These are phyloP conservation scores for Sapayoa aenigma DNA, from an alignment of 2,113 vertebrate genomes.

Conservation along the genomic window DNA sequence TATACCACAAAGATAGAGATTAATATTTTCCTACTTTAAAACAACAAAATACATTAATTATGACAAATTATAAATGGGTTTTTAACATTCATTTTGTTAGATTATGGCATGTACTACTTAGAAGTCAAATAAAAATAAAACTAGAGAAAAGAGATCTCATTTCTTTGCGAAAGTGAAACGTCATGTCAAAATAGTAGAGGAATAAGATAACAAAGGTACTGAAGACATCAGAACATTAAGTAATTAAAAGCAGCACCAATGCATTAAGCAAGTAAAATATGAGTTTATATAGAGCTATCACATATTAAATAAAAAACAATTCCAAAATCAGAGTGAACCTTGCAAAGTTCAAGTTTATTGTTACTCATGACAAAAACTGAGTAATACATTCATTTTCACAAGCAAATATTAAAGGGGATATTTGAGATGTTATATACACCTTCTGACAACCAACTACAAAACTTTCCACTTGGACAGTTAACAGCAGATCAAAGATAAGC, in stretches of 20 bases:
- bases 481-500: not conserved
- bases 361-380: not conserved
- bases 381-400: not conserved
- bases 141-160: not conserved
- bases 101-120: not conserved
- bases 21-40: not conserved
- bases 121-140: not conserved
- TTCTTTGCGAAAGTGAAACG: not conserved
- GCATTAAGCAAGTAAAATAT: not conserved
- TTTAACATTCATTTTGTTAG: not conserved
- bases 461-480: not conserved
- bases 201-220: not conserved
- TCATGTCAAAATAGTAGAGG: not conserved
- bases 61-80: not conserved
- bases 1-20: not conserved
- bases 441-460: not conserved
- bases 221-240: not conserved
- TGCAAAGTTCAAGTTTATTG: not conserved
- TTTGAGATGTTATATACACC: not conserved
- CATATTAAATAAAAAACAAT: not conserved
- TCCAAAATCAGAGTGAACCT: not conserved
- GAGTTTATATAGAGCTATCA: not conserved
- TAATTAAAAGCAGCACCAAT: not conserved
- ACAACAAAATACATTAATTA: not conserved
- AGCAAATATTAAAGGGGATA: not conserved